These are phyloP conservation scores for Drosophila nannoptera DNA, from an alignment of 1,140 invertebrate species.

Conservation along the genomic window DNA sequence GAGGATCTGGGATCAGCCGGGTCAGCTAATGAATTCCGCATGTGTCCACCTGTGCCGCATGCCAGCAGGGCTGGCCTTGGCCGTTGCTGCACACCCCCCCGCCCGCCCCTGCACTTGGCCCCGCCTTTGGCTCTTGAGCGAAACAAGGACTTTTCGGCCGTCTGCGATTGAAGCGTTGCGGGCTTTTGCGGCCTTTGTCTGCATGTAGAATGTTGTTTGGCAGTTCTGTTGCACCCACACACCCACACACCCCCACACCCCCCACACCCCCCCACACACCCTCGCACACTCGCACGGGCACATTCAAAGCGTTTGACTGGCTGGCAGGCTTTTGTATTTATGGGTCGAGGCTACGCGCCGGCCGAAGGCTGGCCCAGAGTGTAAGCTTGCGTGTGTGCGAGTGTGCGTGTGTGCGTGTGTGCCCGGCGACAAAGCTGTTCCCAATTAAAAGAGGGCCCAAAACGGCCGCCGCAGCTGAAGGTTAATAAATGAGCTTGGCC, in stretches of 20 bases:
- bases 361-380: constrained; percentile 51
- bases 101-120: not conserved
- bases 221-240: constrained; percentile 43
- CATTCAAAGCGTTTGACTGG: constrained; percentile 21
- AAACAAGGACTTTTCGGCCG: constrained; percentile 36
- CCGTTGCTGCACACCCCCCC: constrained; percentile 1
- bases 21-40: constrained; percentile 4
- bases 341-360: constrained; percentile 68
- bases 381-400: constrained; percentile 6
- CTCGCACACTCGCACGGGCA: constrained; percentile 8
- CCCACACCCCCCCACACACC: no score
- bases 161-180: constrained; percentile 15
- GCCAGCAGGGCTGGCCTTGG: constrained; percentile 42
- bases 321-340: constrained; percentile 54
- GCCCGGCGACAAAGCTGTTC: not conserved
- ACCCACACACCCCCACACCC: no score
- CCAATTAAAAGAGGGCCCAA: constrained; percentile 25
- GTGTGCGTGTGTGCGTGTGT: constrained; percentile 11
- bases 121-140: constrained; percentile 3
- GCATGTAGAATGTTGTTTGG: constrained; percentile 35
- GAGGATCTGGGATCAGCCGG: not conserved
- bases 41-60: constrained; percentile 6
- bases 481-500: constrained; percentile 60
- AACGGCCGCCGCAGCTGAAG: constrained; percentile 41
- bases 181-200: constrained; percentile 12